Evolutionary conservation across 2,113 vertebrate species (phyloP).

Genomic region (Ptilorrhoa leucosticta): DNA sequence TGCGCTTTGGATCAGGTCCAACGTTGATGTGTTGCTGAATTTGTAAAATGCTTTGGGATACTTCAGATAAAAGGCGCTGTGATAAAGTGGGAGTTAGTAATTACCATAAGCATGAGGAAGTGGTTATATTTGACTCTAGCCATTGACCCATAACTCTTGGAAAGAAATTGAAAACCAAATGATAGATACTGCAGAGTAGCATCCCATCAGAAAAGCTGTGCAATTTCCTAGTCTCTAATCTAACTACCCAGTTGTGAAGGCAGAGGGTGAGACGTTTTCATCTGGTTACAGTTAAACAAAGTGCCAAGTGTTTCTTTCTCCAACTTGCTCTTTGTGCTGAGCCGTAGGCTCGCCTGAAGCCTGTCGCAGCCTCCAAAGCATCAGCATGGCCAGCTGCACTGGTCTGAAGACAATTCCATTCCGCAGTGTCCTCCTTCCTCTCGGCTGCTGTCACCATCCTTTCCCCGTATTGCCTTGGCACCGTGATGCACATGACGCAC

Average conservation of each 20-base stretch:
- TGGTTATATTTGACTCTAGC: conserved; percentile 34
- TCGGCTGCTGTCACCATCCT: background rate
- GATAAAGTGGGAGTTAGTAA: conserved; percentile 52
- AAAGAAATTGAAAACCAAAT: conserved; percentile 51
- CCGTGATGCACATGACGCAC: accelerated
- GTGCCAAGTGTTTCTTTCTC: background rate
- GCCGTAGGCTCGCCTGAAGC: background rate
- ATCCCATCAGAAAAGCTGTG: background rate
- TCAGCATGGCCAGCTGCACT: background rate
- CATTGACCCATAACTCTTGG: conserved; percentile 46
- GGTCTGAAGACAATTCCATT: background rate
- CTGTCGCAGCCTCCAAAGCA: background rate
- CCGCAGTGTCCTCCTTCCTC: background rate
- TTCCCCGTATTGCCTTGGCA: background rate
- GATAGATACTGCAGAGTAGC: background rate
- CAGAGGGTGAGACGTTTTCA: background rate
- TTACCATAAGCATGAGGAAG: conserved; percentile 28
- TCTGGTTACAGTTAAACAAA: background rate
- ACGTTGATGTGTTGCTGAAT: conserved; percentile 27
- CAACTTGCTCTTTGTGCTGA: background rate
- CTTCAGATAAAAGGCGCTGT: conserved; percentile 57
- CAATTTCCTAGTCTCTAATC: background rate
- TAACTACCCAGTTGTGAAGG: background rate
- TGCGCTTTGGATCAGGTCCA: conserved; percentile 26
- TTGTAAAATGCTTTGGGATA: conserved; percentile 50